Evolutionary conservation across 2,113 vertebrate species (phyloP).

Genomic region (rat (Rattus norvegicus)): DNA sequence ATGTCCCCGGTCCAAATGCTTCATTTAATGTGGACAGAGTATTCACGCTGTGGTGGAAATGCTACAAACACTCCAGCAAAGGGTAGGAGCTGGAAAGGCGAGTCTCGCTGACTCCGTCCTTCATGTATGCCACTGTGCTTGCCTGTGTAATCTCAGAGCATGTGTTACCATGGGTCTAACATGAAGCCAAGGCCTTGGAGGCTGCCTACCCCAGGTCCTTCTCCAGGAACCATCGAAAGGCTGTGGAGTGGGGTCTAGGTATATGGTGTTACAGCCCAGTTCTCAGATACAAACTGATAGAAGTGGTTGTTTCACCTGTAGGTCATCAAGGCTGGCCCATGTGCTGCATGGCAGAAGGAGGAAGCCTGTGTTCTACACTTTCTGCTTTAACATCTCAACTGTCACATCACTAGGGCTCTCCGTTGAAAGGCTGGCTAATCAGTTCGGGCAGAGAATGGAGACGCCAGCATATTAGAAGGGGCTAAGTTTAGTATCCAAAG

Average conservation of each 20-base stretch:
- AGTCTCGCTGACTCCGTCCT: neutral
- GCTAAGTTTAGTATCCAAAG: conserved; percentile 74
- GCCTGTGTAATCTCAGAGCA: neutral
- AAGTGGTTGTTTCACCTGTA: accelerated
- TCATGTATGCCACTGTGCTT: accelerated
- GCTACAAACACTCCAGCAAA: too few species aligned
- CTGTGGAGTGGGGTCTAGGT: neutral
- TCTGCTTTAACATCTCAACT: conserved; percentile 42
- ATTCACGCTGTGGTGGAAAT: neutral
- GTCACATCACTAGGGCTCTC: conserved; percentile 53
- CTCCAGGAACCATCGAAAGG: neutral
- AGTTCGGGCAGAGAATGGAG: conserved; percentile 67
- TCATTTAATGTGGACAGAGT: neutral
- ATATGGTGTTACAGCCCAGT: too few species aligned
- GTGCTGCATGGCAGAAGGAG: neutral
- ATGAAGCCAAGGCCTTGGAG: accelerated
- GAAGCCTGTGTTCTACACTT: neutral
- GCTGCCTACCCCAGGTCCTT: neutral
- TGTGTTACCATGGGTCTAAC: neutral
- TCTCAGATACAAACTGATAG: neutral
- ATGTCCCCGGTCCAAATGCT: neutral
- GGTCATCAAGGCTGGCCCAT: conserved; percentile 18
- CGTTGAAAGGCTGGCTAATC: conserved; percentile 61
- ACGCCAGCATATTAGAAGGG: conserved; percentile 22
- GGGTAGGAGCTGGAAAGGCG: neutral